Evolutionary conservation across 2,797 vertebrate species (phyloP).

Genomic region (Pseudochirops corinnae): DNA sequence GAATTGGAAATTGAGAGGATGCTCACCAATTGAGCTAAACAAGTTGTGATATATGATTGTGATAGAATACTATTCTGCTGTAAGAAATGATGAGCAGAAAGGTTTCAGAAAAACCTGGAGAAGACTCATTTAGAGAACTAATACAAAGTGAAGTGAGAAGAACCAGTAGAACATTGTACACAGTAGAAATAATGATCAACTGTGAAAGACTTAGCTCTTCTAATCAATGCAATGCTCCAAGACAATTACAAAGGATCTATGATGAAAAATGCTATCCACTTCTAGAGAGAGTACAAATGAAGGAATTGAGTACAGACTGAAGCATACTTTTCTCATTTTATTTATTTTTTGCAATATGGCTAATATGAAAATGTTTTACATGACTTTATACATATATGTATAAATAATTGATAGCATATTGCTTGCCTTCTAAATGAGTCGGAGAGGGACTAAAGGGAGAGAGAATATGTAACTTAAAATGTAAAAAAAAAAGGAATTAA

Average conservation of each 20-base stretch:
- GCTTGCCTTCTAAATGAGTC: not conserved
- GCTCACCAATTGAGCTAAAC: not conserved
- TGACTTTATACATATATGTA: not conserved
- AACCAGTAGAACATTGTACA: not conserved
- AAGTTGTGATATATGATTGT: not conserved
- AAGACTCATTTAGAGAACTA: not conserved
- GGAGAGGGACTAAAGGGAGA: not conserved
- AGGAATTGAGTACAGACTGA: not conserved
- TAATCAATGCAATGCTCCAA: not conserved
- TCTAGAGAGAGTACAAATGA: not conserved
- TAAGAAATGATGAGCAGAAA: not conserved
- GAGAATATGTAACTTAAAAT: not conserved
- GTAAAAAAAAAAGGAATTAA: not conserved
- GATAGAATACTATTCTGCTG: not conserved
- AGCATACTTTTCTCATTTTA: not conserved
- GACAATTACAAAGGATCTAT: not conserved
- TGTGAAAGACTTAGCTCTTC: not conserved
- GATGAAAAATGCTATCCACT: not conserved
- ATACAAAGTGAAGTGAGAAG: not conserved
- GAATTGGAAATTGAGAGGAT: not conserved
- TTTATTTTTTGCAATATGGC: not conserved
- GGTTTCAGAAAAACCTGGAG: not conserved
- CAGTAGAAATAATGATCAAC: not conserved
- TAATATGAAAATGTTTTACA: not conserved
- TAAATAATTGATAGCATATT: not conserved